Evolutionary conservation across 2,113 vertebrate genomes (phyloP).

Genomic region (Rana temporaria): DNA sequence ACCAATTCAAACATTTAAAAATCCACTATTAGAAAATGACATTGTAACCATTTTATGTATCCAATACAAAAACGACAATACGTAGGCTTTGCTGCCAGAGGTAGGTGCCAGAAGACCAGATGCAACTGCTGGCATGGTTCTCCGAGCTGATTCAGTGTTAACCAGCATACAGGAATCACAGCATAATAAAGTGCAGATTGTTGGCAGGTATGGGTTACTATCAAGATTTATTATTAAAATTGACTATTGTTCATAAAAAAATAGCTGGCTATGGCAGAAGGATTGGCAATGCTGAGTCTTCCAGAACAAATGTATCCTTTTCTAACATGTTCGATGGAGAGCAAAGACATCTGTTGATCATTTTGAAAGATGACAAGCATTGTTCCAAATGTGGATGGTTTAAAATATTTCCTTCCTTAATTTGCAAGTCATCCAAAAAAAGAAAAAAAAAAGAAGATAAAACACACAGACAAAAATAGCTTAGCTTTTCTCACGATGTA

Average conservation of each 20-base stretch:
- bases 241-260: constrained; percentile 47
- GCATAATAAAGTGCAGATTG: constrained; percentile 47
- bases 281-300: neutral
- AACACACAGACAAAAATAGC: constrained; percentile 1
- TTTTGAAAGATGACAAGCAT: constrained; percentile 15
- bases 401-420: neutral
- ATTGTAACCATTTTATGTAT: constrained; percentile 28
- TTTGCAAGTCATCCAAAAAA: constrained; percentile 14
- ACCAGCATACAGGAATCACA: constrained; percentile 28
- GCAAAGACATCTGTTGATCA: constrained; percentile 51
- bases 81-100: constrained; percentile 5
- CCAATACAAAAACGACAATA: constrained; percentile 30
- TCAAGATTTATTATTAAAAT: constrained; percentile 53
- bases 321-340: constrained; percentile 41
- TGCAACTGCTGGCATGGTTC: constrained; percentile 32
- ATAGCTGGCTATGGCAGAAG: constrained; percentile 17
- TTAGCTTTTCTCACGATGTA: neutral
- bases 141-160: constrained; percentile 32
- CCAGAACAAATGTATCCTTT: constrained; percentile 27
- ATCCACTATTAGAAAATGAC: constrained; percentile 24
- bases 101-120: constrained; percentile 33
- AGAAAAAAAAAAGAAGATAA: constrained; percentile 2
- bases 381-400: constrained; percentile 24
- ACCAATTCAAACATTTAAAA: constrained; percentile 24
- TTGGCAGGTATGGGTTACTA: constrained; percentile 47